These are phyloP conservation scores for Drosophila murphyi DNA, from an alignment of 1,140 invertebrate genomes.

Conservation along the genomic window DNA sequence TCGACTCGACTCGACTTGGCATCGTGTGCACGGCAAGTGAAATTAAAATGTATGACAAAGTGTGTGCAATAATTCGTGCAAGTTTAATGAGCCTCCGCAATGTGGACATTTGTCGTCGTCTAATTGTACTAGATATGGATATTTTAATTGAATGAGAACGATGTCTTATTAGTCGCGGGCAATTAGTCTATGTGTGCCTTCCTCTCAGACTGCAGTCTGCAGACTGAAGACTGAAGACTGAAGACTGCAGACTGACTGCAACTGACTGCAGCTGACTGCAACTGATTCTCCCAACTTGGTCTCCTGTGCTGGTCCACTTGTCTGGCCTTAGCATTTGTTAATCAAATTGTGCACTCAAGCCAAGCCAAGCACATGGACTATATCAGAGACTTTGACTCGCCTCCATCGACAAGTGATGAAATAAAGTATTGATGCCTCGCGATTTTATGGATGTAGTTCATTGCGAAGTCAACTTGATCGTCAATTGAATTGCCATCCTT, in stretches of 20 bases:
- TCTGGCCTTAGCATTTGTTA: constrained; percentile 57
- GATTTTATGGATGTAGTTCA: background rate
- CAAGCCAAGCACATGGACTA: constrained; percentile 11
- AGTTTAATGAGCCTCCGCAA: constrained; percentile 83
- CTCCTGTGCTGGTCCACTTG: constrained; percentile 1
- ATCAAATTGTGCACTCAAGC: constrained; percentile 53
- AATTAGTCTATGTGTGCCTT: constrained; percentile 72
- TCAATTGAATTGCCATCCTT: constrained; percentile 32
- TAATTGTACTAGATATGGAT: constrained; percentile 83
- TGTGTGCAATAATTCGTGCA: constrained; percentile 84
- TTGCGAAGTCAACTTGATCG: constrained; percentile 3
- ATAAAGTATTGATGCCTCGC: background rate
- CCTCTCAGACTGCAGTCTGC: background rate
- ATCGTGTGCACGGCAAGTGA: constrained; percentile 54
- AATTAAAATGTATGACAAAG: constrained; percentile 85
- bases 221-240: constrained; percentile 4
- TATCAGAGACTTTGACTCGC: background rate
- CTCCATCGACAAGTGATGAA: too few species aligned
- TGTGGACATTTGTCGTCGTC: constrained; percentile 80
- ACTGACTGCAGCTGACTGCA: background rate
- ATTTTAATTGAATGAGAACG: constrained; percentile 84
- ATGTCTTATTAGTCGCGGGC: constrained; percentile 79
- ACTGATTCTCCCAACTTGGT: background rate
- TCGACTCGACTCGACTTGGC: background rate
- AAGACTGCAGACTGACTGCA: background rate